phyloP scores from a whole-genome alignment of 2,888 invertebrate genomes.

The Spodoptera picta region DNA sequence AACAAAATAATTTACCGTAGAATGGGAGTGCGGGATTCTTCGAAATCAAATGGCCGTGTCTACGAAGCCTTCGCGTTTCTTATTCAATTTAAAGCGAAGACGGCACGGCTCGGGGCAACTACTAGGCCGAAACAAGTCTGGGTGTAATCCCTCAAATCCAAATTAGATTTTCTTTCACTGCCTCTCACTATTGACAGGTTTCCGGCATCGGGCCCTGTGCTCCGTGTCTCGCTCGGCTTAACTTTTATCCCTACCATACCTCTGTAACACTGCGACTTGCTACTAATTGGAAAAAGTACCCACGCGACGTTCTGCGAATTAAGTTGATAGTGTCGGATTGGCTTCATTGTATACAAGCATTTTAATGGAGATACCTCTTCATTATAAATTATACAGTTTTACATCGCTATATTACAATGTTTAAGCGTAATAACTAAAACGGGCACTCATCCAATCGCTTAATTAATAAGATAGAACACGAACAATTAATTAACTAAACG shows the following conservation, averaged over 20 bases:
- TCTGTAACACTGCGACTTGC: conserved; percentile 56
- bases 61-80: conserved; percentile 72
- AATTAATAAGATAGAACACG: conserved; percentile 27
- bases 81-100: conserved; percentile 80
- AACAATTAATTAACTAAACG: conserved; percentile 32
- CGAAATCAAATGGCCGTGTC: conserved; percentile 70
- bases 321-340: conserved; percentile 46
- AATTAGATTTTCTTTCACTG: conserved; percentile 88
- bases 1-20: conserved; percentile 62
- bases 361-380: conserved; percentile 2
- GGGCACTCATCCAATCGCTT: neutral
- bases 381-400: neutral
- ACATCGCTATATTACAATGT: conserved; percentile 3
- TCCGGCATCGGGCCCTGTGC: conserved; percentile 64
- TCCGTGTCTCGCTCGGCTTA: conserved; percentile 64
- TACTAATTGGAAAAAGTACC: conserved; percentile 72
- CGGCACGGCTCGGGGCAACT: conserved; percentile 67
- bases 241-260: conserved; percentile 66
- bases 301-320: conserved; percentile 48
- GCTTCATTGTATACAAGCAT: conserved; percentile 27
- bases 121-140: conserved; percentile 87
- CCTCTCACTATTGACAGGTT: conserved; percentile 83
- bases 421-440: conserved; percentile 3
- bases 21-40: conserved; percentile 59
- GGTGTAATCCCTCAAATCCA: conserved; percentile 87